phyloP scores from a whole-genome alignment of 2,797 vertebrate species.

The Lagorchestes hirsutus region DNA sequence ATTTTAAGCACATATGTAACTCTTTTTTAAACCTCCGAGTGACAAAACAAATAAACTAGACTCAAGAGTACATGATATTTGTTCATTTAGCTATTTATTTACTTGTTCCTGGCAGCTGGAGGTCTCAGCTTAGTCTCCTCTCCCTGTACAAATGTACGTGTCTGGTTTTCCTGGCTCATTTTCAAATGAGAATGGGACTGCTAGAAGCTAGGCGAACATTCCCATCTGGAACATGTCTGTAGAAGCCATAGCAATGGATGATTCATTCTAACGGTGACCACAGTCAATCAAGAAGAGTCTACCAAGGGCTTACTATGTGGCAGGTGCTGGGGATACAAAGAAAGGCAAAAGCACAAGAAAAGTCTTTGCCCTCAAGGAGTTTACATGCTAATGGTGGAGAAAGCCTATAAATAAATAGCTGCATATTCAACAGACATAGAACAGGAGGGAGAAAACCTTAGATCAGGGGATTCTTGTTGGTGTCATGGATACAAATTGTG shows the following conservation, averaged over 20 bases:
- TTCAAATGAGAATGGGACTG: neutral
- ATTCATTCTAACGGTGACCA: neutral
- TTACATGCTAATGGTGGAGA: neutral
- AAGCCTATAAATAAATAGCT: neutral
- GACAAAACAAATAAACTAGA: neutral
- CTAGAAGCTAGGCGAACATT: neutral
- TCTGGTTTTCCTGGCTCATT: neutral
- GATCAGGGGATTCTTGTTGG: neutral
- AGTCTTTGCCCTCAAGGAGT: neutral
- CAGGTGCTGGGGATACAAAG: neutral
- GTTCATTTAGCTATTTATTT: neutral
- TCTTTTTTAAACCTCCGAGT: neutral
- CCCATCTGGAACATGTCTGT: neutral
- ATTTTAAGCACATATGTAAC: neutral
- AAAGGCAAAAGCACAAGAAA: neutral
- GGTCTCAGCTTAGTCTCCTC: neutral
- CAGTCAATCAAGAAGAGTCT: neutral
- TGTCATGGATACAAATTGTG: neutral
- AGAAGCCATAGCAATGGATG: neutral
- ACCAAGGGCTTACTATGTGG: neutral
- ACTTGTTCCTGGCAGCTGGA: slow-evolving; percentile 5
- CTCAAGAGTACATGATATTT: neutral
- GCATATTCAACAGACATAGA: neutral
- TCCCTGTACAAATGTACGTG: neutral
- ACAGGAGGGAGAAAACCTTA: neutral